These are phyloP conservation scores for Cheilosia vulpina DNA, from an alignment of 2,888 invertebrate genomes.

Conservation along the genomic window DNA sequence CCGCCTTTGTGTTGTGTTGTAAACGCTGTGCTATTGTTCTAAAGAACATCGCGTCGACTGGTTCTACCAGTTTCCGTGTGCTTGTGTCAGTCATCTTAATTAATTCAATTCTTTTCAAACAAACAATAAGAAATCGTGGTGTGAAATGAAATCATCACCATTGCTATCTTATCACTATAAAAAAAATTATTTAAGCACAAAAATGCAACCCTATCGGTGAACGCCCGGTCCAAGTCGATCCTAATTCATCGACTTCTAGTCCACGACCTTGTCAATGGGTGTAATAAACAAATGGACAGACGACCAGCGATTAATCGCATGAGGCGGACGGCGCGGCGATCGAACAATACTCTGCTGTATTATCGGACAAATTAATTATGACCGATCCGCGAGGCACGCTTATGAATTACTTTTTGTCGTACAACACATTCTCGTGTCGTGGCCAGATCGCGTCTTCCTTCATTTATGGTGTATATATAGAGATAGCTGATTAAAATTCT, in stretches of 20 bases:
- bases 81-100: not conserved
- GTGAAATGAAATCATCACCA: not conserved
- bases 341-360: not conserved
- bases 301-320: not conserved
- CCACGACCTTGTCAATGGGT: constrained; percentile 42
- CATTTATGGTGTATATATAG: not conserved
- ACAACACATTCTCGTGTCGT: not conserved
- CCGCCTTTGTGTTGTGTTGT: not conserved
- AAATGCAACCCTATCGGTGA: not conserved
- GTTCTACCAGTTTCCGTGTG: constrained; percentile 7
- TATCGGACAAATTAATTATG: constrained; percentile 25
- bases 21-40: not conserved
- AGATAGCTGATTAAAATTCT: not conserved
- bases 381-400: constrained; percentile 42
- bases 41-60: not conserved
- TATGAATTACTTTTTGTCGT: constrained; percentile 30
- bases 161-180: constrained; percentile 1
- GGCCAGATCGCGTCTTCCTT: not conserved
- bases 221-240: not conserved
- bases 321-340: not conserved
- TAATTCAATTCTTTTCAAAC: not conserved
- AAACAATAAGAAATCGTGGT: not conserved
- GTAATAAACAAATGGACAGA: constrained; percentile 43
- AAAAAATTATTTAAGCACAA: not conserved
- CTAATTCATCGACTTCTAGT: constrained; percentile 1